A percentile compares a stretch with the other conserved stretches of the same genome.
Evolutionary conservation across 2,888 invertebrate species (phyloP).

Genomic region (Cheilosia urbana): DNA sequence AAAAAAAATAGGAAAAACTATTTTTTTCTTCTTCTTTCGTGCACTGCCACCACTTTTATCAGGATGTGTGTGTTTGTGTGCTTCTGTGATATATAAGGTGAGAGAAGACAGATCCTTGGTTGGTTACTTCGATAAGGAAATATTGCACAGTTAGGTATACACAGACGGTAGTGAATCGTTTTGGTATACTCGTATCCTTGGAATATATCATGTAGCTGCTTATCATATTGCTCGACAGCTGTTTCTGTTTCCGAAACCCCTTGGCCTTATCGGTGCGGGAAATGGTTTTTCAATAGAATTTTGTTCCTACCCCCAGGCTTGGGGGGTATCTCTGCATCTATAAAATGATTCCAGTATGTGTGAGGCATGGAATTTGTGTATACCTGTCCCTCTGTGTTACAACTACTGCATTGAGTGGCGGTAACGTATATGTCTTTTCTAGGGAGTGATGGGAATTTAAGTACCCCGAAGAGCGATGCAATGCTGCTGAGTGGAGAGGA

Average conservation of each 20-base stretch:
- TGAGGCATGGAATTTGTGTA: constrained; percentile 47
- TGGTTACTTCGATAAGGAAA: constrained; percentile 38
- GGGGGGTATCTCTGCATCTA: constrained; percentile 8
- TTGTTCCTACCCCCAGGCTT: background rate
- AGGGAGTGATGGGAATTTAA: constrained; percentile 69
- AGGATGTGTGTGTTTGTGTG: background rate
- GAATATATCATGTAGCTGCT: constrained; percentile 64
- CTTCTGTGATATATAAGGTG: constrained; percentile 33
- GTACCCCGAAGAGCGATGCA: constrained; percentile 56
- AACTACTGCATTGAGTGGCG: constrained; percentile 51
- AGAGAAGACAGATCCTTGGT: constrained; percentile 51
- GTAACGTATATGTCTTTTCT: constrained; percentile 14
- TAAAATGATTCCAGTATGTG: constrained; percentile 26
- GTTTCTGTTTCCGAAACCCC: constrained; percentile 32
- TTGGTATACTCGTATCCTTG: constrained; percentile 43
- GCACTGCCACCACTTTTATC: background rate
- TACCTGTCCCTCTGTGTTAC: constrained; percentile 55
- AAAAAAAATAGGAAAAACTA: constrained; percentile 29
- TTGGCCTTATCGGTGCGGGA: constrained; percentile 51
- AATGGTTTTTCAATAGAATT: constrained; percentile 67
- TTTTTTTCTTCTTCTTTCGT: constrained; percentile 11
- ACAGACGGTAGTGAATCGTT: constrained; percentile 11
- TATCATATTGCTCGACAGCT: constrained; percentile 72
- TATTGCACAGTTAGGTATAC: constrained; percentile 9
- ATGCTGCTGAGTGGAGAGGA: background rate